These are phyloP conservation scores for Mus pahari DNA, from an alignment of 2,113 vertebrate species.

Conservation along the genomic window DNA sequence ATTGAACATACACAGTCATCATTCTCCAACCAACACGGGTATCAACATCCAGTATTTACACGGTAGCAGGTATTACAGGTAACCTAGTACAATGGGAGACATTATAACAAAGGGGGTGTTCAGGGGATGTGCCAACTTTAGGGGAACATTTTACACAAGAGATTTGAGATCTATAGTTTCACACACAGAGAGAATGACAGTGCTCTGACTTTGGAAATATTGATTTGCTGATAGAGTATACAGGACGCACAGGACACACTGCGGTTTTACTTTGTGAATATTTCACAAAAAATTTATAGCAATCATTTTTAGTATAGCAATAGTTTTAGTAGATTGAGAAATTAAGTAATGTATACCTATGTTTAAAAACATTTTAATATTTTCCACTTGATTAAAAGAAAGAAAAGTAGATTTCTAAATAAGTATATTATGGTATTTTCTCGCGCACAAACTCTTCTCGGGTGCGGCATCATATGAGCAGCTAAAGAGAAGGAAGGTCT, in stretches of 20 bases:
- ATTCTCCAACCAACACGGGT: not conserved
- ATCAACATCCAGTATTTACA: not conserved
- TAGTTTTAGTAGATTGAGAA: not conserved
- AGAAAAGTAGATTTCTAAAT: constrained; percentile 27
- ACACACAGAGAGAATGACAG: not conserved
- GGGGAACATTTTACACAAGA: not conserved
- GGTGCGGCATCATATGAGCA: not conserved
- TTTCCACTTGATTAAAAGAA: not conserved
- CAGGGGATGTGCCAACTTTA: not conserved
- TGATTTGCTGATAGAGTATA: not conserved
- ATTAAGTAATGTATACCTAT: not conserved
- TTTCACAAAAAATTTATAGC: constrained; percentile 12
- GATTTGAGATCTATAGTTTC: not conserved
- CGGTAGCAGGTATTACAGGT: not conserved
- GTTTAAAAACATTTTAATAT: not conserved
- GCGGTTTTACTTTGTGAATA: not conserved
- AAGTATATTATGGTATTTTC: not conserved
- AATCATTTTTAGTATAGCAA: not conserved
- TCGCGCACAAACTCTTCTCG: not conserved
- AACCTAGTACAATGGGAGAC: not conserved
- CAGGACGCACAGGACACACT: no score
- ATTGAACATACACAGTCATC: not conserved
- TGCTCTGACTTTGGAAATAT: constrained; percentile 7
- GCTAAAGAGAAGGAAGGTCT: not conserved
- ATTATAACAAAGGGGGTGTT: not conserved